Evolutionary conservation across 1,140 invertebrate genomes (phyloP).

Genomic region (Drosophila ogumai): DNA sequence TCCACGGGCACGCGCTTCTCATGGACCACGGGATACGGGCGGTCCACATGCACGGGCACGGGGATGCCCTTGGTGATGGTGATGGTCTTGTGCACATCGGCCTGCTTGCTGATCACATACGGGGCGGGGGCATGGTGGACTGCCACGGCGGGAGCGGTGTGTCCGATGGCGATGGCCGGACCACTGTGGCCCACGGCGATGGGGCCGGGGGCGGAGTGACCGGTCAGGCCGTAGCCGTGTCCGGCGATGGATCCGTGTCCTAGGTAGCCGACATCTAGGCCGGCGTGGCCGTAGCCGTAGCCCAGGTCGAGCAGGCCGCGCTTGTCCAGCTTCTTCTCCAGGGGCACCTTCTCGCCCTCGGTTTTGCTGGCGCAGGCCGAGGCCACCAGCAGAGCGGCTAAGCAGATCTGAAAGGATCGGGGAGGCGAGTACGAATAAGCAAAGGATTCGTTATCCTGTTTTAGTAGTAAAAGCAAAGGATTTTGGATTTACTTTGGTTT

Average conservation of each 20-base stretch:
- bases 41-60: conserved; percentile 88
- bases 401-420: conserved; percentile 86
- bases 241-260: conserved; percentile 87
- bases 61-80: conserved; percentile 90
- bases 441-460: background rate
- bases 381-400: conserved; percentile 90
- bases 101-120: conserved; percentile 85
- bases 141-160: conserved; percentile 59
- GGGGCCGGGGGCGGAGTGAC: conserved; percentile 65
- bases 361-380: conserved; percentile 86
- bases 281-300: conserved; percentile 87
- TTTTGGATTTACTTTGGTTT: too few relatives aligned
- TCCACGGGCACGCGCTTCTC: conserved; percentile 88
- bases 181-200: conserved; percentile 61
- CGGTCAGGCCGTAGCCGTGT: conserved; percentile 77
- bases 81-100: conserved; percentile 89
- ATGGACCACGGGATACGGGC: conserved; percentile 87
- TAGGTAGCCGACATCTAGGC: conserved; percentile 88
- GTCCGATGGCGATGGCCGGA: conserved; percentile 40
- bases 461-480: too few relatives aligned
- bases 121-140: conserved; percentile 69
- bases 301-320: conserved; percentile 87
- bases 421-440: background rate
- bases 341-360: conserved; percentile 86
- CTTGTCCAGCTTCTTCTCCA: conserved; percentile 87